Evolutionary conservation across 2,888 invertebrate genomes (phyloP).

Genomic region (Papilio protenor): DNA sequence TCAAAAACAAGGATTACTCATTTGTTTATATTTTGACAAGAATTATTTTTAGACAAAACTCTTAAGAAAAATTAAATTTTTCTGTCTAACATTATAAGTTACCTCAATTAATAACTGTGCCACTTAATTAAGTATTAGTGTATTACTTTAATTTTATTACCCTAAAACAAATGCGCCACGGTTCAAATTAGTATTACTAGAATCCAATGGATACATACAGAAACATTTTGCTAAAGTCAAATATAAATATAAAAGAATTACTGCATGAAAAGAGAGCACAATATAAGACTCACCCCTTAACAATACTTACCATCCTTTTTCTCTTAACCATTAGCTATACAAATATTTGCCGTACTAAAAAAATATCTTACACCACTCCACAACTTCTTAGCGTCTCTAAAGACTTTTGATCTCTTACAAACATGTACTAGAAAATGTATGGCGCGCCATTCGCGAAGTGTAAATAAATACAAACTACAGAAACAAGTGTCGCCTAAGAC

Average conservation of each 20-base stretch:
- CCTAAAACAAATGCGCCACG: neutral
- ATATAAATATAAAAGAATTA: neutral
- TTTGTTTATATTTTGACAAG: neutral
- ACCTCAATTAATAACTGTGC: too few species aligned
- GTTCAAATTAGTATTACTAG: neutral
- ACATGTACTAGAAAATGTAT: slow-evolving; percentile 55
- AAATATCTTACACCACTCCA: slow-evolving; percentile 49
- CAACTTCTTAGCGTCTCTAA: slow-evolving; percentile 56
- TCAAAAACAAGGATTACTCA: neutral
- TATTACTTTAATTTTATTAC: neutral
- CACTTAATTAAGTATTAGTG: too few species aligned
- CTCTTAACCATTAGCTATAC: slow-evolving; percentile 34
- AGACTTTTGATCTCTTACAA: slow-evolving; percentile 50
- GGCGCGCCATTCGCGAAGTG: slow-evolving; percentile 58
- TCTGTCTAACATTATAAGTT: too few species aligned
- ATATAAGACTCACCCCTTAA: slow-evolving; percentile 6
- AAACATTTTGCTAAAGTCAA: neutral
- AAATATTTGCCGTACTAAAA: slow-evolving; percentile 42
- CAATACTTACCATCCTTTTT: slow-evolving; percentile 37
- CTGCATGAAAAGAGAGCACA: neutral
- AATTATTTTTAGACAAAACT: too few species aligned
- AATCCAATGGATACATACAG: neutral
- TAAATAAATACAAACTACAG: slow-evolving; percentile 71
- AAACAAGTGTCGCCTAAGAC: slow-evolving; percentile 67
- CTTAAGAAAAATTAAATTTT: too few species aligned